A percentile compares a stretch with the other conserved stretches of the same genome.
These are phyloP conservation scores for Eurytoma adleriae DNA, from an alignment of 2,888 invertebrate genomes.

Conservation along the genomic window DNA sequence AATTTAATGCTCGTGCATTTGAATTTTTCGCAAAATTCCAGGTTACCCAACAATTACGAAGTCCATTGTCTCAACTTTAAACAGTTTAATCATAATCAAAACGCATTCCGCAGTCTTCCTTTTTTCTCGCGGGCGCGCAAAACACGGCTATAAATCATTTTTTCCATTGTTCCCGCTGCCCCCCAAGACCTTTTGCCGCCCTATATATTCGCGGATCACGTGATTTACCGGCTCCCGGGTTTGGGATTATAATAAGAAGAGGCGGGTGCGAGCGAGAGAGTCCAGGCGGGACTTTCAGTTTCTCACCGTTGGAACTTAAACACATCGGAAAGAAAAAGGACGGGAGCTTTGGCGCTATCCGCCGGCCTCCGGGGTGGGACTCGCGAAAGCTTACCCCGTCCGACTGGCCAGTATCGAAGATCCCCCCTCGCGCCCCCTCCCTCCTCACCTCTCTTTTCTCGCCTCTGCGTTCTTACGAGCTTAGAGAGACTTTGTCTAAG, in stretches of 20 bases:
- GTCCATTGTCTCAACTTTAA: too few species aligned
- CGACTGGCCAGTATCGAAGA: conserved; percentile 49
- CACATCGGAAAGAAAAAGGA: conserved; percentile 27
- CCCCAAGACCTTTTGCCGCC: neutral
- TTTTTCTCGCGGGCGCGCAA: too few species aligned
- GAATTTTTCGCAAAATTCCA: too few species aligned
- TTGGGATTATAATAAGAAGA: conserved; percentile 36
- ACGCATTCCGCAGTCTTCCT: too few species aligned
- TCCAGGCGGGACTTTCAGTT: conserved; percentile 37
- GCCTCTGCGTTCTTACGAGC: conserved; percentile 24
- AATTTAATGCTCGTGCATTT: too few species aligned
- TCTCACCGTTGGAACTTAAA: conserved; percentile 36
- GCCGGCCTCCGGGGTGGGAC: conserved; percentile 5
- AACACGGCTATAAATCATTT: neutral
- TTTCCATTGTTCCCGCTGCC: neutral
- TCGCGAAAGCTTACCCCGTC: conserved; percentile 36
- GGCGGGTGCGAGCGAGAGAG: neutral
- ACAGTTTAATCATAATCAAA: too few species aligned
- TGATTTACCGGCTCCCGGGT: conserved; percentile 32
- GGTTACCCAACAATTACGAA: too few species aligned
- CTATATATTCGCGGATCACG: conserved; percentile 10
- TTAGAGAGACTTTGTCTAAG: conserved; percentile 49
- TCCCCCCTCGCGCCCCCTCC: neutral
- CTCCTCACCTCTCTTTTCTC: conserved; percentile 22
- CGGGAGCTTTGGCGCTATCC: conserved; percentile 22